A percentile compares a stretch with the other conserved stretches of the same genome.
Conservation (phyloP, 2,113 vertebrate genomes). For the Grus americana region DNA sequence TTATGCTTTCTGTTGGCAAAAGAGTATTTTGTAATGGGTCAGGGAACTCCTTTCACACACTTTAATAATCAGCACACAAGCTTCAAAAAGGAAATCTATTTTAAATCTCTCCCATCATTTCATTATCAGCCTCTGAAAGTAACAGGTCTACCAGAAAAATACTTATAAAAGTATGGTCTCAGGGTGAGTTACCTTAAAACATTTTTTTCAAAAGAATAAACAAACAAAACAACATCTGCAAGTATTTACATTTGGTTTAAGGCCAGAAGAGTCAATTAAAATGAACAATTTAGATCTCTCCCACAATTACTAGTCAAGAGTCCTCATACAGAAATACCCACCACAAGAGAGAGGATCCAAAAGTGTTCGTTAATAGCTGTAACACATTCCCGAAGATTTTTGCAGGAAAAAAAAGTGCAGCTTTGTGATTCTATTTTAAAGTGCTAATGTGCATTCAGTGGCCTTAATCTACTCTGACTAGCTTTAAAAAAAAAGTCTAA, state of each 20-base stretch:
- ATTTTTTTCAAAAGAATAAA: background rate
- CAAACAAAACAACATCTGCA: background rate
- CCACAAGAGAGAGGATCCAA: background rate
- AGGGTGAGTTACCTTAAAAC: background rate
- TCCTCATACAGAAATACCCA: background rate
- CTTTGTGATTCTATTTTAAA: background rate
- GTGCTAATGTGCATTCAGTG: background rate
- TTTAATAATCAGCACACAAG: background rate
- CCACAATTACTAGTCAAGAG: background rate
- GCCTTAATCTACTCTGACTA: background rate
- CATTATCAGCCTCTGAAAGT: background rate
- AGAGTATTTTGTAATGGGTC: background rate
- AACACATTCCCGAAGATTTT: background rate
- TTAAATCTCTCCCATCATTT: background rate
- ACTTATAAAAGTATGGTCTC: background rate
- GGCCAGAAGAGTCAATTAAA: background rate
- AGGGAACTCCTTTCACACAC: background rate
- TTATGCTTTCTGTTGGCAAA: conserved; percentile 13
- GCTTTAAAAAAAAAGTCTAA: background rate
- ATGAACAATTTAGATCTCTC: background rate
- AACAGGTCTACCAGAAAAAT: background rate
- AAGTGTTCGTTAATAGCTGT: fast-evolving
- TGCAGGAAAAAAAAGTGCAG: background rate
- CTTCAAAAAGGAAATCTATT: background rate
- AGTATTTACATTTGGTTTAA: background rate